These are phyloP conservation scores for Netelia fuscicornis DNA, from an alignment of 2,888 invertebrate species.

Conservation along the genomic window DNA sequence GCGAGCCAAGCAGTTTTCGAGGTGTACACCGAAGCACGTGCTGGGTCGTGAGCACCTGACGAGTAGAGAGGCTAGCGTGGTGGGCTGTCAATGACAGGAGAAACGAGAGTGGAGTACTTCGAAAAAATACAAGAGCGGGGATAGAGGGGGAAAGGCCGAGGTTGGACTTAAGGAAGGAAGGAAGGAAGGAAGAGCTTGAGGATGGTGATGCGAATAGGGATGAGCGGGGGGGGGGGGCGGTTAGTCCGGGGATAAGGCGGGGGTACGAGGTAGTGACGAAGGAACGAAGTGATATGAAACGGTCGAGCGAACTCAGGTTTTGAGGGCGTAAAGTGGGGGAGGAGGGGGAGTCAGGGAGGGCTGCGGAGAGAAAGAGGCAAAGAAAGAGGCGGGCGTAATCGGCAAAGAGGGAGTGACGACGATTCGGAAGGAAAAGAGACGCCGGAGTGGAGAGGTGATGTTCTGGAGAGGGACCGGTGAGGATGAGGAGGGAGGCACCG, in stretches of 20 bases:
- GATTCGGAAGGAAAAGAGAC: slow-evolving; percentile 61
- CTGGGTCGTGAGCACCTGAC: slow-evolving; percentile 34
- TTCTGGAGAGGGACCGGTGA: too few species aligned
- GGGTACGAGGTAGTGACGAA: background rate
- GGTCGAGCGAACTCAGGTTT: background rate
- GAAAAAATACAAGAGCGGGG: slow-evolving; percentile 12
- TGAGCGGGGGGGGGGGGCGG: background rate
- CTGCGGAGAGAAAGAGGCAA: slow-evolving; percentile 48
- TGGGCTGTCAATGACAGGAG: slow-evolving; percentile 59
- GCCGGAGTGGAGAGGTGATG: slow-evolving; percentile 6
- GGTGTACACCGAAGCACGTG: slow-evolving; percentile 22
- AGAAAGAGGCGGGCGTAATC: slow-evolving; percentile 58
- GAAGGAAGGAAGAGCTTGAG: slow-evolving; percentile 54
- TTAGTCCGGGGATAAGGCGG: background rate
- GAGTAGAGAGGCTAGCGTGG: slow-evolving; percentile 33
- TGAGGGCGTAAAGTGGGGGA: slow-evolving; percentile 36
- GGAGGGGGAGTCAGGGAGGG: slow-evolving; percentile 5
- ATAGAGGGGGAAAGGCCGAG: slow-evolving; percentile 20
- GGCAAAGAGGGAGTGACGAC: slow-evolving; percentile 63
- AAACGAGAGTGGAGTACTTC: slow-evolving; percentile 31
- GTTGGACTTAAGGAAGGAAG: slow-evolving; percentile 45
- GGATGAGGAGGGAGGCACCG: slow-evolving; percentile 9
- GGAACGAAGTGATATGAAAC: slow-evolving; percentile 8
- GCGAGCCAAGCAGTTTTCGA: background rate
- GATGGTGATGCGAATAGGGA: slow-evolving; percentile 24